A percentile compares a stretch with the other conserved stretches of the same genome.
Conservation (phyloP, 2,888 invertebrate genomes). For the Cheilosia scutellata region DNA sequence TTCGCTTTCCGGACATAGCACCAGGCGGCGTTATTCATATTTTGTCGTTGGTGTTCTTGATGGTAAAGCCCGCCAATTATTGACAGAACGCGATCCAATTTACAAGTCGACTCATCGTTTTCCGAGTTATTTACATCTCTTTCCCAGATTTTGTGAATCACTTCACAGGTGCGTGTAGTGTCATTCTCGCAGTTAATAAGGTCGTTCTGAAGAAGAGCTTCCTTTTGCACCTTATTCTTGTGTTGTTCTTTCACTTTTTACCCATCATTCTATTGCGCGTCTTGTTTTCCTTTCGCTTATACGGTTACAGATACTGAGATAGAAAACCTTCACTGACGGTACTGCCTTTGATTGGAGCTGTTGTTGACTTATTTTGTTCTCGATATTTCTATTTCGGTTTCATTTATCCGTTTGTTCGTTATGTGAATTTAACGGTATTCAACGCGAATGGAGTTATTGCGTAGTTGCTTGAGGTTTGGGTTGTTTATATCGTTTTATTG, state of each 20-base stretch:
- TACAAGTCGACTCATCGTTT: too few species aligned
- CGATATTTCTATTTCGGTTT: slow-evolving; percentile 39
- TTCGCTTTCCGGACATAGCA: too few species aligned
- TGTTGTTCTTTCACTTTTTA: slow-evolving; percentile 48
- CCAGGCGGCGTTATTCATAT: too few species aligned
- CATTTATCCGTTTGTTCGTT: slow-evolving; percentile 44
- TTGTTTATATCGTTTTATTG: slow-evolving; percentile 21
- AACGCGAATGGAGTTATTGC: slow-evolving; percentile 41
- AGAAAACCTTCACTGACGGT: not conserved
- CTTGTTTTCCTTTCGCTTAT: slow-evolving; percentile 61
- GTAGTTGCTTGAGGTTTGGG: slow-evolving; percentile 24
- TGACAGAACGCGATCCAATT: too few species aligned
- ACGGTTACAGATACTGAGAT: not conserved
- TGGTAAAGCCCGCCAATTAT: too few species aligned
- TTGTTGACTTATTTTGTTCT: not conserved
- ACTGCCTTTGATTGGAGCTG: not conserved
- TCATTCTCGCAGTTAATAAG: not conserved
- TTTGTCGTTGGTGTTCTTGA: too few species aligned
- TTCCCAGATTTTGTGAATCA: too few species aligned
- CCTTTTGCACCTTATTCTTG: not conserved
- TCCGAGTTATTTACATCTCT: too few species aligned
- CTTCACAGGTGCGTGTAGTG: too few species aligned
- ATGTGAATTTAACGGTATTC: slow-evolving; percentile 52
- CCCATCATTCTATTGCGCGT: slow-evolving; percentile 29
- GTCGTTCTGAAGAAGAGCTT: too few species aligned